Base-by-base conservation (phyloP, 2,113 vertebrate species). In the Nibea coibor region DNA sequence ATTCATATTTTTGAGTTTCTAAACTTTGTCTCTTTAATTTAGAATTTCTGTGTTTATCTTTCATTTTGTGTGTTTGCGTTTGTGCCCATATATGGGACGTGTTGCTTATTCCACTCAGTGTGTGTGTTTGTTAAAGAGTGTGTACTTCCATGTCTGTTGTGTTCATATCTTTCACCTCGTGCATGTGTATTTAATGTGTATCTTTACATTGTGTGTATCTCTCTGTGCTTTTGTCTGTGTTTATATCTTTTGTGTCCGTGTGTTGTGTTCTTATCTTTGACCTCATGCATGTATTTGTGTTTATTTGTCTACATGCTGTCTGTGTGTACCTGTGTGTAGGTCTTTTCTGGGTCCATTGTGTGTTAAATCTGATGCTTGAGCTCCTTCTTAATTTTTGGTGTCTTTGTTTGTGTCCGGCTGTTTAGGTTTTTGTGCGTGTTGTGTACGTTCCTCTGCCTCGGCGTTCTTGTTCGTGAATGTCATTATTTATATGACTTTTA, bases 401-500 rank as follows among this genome's bases (percentile, higher is more conserved):
- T 45, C 17, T 47, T n/a, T 56, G 11, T 57, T 17, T 39, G 48
- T 35, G 48, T 72, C 24, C 2, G 5, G 47, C 2, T 57, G 47
- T 42, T 4, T 47, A 10, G 10, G 16, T 11, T 9, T 54, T 53
- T 6, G 15, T 20, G 53, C 22, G 24, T 58, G 5, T 20, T 43
- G 53, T 72, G 53, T 35, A 3, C 19, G 35, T n/a, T 19, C 28
- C 2, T 71, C 42, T 51, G 15, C 20, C 35, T 73, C 17, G 8
- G 1, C 84, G 51, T 78, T 53, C 26, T 47, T 42, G 47, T n/a
- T 28, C 14, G 47, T 72, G 61, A 72, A 15, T 56, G 15, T 62
- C 50, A 68, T 82, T 67, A 67, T 62, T 72, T 59, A 72, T 47
- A 45, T 58, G 19, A 65, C 35, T 72, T 72, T 17, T 68, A 28